These are phyloP conservation scores for Lepisosteus oculatus DNA, from an alignment of 2,113 vertebrate species.

Conservation along the genomic window DNA sequence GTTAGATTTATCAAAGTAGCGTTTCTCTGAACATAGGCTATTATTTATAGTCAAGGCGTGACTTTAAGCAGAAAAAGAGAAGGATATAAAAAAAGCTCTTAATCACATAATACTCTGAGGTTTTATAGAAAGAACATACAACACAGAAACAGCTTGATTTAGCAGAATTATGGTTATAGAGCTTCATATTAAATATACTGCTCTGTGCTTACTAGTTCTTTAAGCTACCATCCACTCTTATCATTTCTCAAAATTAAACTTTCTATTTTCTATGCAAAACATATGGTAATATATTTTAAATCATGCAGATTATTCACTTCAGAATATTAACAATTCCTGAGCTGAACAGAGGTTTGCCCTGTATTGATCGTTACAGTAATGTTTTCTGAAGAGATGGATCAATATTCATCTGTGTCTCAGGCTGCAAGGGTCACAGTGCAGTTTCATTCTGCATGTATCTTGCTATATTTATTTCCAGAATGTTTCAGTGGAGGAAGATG, in stretches of 20 bases:
- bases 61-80: not conserved
- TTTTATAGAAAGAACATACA: not conserved
- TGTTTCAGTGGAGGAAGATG: slow-evolving; percentile 59
- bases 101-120: not conserved
- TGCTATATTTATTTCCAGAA: slow-evolving; percentile 60
- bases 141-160: not conserved
- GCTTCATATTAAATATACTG: not conserved
- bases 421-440: slow-evolving; percentile 59
- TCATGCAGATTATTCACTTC: slow-evolving; percentile 2
- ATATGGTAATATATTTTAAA: slow-evolving; percentile 7
- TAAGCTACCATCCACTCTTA: not conserved
- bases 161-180: not conserved
- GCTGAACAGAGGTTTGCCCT: not conserved
- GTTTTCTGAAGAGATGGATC: slow-evolving; percentile 56
- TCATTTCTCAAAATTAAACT: not conserved
- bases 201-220: not conserved
- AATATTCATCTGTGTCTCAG: slow-evolving; percentile 61
- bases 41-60: slow-evolving; percentile 15
- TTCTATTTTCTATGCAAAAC: not conserved
- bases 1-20: slow-evolving; percentile 33
- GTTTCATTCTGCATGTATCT: slow-evolving; percentile 49
- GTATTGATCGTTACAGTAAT: slow-evolving; percentile 33
- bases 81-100: not conserved
- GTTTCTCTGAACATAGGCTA: slow-evolving; percentile 16
- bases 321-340: not conserved